These are phyloP conservation scores for Diarsia brunnea DNA, from an alignment of 2,888 invertebrate species.

Conservation along the genomic window DNA sequence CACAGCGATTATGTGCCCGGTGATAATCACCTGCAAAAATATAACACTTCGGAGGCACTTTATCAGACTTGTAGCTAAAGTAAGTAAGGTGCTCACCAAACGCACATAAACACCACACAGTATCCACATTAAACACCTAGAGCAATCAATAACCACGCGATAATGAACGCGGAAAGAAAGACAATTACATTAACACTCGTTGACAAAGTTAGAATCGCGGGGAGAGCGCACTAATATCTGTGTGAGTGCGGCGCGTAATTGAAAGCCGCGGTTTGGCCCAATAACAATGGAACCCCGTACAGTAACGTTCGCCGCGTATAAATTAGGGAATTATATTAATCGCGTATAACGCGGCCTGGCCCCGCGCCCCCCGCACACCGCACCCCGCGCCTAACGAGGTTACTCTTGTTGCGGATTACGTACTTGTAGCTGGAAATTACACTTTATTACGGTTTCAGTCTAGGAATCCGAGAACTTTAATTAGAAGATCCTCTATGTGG, in stretches of 20 bases:
- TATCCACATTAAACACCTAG: background rate
- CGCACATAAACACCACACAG: too few relatives aligned
- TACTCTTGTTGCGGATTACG: conserved; percentile 70
- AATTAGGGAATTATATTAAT: conserved; percentile 89
- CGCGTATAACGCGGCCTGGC: conserved; percentile 75
- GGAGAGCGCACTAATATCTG: conserved; percentile 74
- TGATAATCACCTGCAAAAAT: background rate
- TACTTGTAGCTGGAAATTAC: conserved; percentile 69
- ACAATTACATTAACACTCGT: conserved; percentile 73
- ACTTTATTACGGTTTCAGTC: conserved; percentile 70
- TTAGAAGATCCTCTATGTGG: conserved; percentile 60
- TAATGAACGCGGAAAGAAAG: conserved; percentile 68
- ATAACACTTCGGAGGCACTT: background rate
- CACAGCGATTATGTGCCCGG: background rate
- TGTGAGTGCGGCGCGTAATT: conserved; percentile 78
- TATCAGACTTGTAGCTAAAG: background rate
- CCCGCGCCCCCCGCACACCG: conserved; percentile 32
- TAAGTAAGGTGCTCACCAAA: conserved; percentile 4
- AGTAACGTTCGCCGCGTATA: conserved; percentile 81
- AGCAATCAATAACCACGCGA: conserved; percentile 57
- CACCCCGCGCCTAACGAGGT: conserved; percentile 70
- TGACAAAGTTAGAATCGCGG: conserved; percentile 74
- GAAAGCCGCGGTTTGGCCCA: conserved; percentile 82
- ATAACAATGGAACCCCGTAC: conserved; percentile 76
- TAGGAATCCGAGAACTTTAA: conserved; percentile 67